Evolutionary conservation across 30 jellyfish, hydroid and myxozoan species (phyloP), one percentile per base, ranked within the genome.

Genomic region (Sanderia malayensis): DNA sequence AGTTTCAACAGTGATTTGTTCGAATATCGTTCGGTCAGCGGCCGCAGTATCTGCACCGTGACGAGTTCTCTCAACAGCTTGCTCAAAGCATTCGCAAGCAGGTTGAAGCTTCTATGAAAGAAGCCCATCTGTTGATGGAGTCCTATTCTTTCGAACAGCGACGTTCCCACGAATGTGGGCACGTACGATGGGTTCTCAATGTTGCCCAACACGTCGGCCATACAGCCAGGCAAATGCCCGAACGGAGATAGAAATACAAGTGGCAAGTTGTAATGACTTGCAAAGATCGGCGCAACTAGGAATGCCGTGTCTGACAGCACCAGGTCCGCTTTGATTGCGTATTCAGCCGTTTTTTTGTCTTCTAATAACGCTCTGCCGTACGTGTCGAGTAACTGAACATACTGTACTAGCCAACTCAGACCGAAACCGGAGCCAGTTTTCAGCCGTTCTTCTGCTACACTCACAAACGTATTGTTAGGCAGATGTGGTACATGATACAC

Each of bases 221-320:
- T 61, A 23, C 80, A 55, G 34, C 88, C 95, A 17, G 81, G 75
- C 11, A 66, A 44, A 33, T 65, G 82, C 29, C 95, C 95, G 79
- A 64, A 67, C 24, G 95, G 87, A 13, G 95, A 83, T 31, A 83
- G 58, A 46, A 74, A 58, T 4, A 74, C 70, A 27, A 74, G 37
- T 27, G 95, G 83, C 29, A 70, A 58, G n/a, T 83, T 74, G 88
- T 70, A 62, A 32, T 63, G 31, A 29, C 62, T 75, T 46, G 95
- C 88, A 44, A 83, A 73, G 7, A 74, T 57, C 25, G 81, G 80
- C 25, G 86, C 88, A 22, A 58, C 66, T 20, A 69, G 58, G 45
- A 70, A 49, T 0, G 88, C 81, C 11, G 84, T 55, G 41, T 83
- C 95, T 4, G 88, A 60, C 8, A 83, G 44, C 31, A 83, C 70